A percentile compares a stretch with the other conserved stretches of the same genome.
Evolutionary conservation across 2,113 vertebrate genomes (phyloP).

Genomic region (Recurvirostra avosetta): DNA sequence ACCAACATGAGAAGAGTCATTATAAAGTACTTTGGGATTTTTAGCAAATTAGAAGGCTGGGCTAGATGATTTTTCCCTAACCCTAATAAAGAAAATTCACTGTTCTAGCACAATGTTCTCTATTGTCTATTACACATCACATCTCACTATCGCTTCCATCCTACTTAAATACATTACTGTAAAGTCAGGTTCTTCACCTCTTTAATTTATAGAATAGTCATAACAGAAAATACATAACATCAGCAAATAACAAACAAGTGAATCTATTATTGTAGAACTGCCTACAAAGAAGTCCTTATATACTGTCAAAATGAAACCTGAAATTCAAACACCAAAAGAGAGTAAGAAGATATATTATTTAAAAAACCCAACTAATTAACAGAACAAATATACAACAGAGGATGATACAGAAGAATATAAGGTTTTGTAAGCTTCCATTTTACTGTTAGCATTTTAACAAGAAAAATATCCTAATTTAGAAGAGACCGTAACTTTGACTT

Average conservation of each 20-base stretch:
- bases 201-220: not conserved
- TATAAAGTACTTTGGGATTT: not conserved
- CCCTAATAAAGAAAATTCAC: not conserved
- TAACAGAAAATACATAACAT: not conserved
- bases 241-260: not conserved
- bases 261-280: constrained; percentile 30
- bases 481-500: not conserved
- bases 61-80: not conserved
- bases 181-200: not conserved
- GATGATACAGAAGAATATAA: not conserved
- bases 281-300: not conserved
- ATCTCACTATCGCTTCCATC: not conserved
- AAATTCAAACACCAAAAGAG: constrained; percentile 10
- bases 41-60: not conserved
- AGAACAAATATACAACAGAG: not conserved
- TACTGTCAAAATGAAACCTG: constrained; percentile 9
- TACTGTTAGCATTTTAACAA: not conserved
- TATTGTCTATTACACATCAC: not conserved
- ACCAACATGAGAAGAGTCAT: not conserved
- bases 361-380: not conserved
- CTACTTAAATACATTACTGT: not conserved
- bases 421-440: not conserved
- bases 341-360: not conserved
- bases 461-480: not conserved
- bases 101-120: not conserved